Evolutionary conservation across 2,113 vertebrate species (phyloP).

Genomic region (Actenoides lindsayi): DNA sequence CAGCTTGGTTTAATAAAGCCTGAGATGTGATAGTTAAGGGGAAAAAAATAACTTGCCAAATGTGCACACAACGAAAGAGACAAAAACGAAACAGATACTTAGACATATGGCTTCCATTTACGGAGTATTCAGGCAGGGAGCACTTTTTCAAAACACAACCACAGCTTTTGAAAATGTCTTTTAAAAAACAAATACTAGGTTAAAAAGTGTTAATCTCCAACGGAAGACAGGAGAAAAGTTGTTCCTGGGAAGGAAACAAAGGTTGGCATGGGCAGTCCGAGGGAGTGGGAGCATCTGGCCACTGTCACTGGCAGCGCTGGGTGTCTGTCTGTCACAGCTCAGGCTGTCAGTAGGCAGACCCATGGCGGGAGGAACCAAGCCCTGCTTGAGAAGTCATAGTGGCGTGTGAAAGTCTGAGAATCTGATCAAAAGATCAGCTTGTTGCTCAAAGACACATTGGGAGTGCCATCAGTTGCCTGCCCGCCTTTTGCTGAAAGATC

Average conservation of each 20-base stretch:
- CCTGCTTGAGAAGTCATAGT: background rate
- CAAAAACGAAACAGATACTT: slow-evolving; percentile 47
- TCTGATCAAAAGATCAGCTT: fast-evolving
- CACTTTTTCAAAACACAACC: background rate
- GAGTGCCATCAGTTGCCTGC: background rate
- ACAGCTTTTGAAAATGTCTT: slow-evolving; percentile 2
- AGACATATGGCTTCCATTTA: slow-evolving; percentile 54
- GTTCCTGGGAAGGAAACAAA: background rate
- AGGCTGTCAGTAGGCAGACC: background rate
- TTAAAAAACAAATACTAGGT: background rate
- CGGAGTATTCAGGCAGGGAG: background rate
- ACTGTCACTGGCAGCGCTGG: fast-evolving
- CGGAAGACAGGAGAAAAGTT: background rate
- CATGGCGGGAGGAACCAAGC: background rate
- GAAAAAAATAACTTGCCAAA: slow-evolving; percentile 51
- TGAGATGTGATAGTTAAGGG: slow-evolving; percentile 40
- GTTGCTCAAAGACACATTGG: background rate
- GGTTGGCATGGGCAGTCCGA: background rate
- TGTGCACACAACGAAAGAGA: slow-evolving; percentile 23
- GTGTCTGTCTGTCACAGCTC: background rate
- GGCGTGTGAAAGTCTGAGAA: background rate
- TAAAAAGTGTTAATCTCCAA: background rate
- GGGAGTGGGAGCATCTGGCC: fast-evolving
- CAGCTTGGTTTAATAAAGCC: slow-evolving; percentile 55
- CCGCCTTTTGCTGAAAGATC: background rate